Conservation (phyloP, 1,140 invertebrate genomes). For the Drosophila teissieri region DNA sequence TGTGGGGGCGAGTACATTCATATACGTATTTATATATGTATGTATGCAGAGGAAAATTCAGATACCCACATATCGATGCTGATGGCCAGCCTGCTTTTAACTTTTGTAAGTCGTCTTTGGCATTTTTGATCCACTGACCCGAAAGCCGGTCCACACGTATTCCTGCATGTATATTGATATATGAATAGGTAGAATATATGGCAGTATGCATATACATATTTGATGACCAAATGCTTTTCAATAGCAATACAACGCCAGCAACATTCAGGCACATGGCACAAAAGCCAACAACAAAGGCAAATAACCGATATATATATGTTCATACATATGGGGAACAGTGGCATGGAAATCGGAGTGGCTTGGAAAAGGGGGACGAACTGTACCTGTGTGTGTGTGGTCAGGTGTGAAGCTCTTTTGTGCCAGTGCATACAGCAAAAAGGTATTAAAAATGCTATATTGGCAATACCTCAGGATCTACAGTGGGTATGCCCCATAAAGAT, state of each 20-base stretch:
- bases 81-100: slow-evolving; percentile 50
- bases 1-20: slow-evolving; percentile 3
- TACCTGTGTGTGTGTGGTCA: slow-evolving; percentile 43
- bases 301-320: slow-evolving; percentile 44
- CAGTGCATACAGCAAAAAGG: slow-evolving; percentile 47
- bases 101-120: slow-evolving; percentile 71
- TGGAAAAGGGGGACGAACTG: slow-evolving; percentile 1
- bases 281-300: slow-evolving; percentile 67
- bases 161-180: slow-evolving; percentile 31
- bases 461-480: slow-evolving; percentile 47
- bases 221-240: slow-evolving; percentile 81
- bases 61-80: slow-evolving; percentile 18
- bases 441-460: slow-evolving; percentile 58
- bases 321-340: not conserved
- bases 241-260: slow-evolving; percentile 54
- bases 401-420: slow-evolving; percentile 59
- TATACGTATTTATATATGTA: not conserved
- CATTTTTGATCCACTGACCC: slow-evolving; percentile 76
- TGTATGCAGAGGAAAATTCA: not conserved
- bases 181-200: slow-evolving; percentile 21
- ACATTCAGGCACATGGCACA: slow-evolving; percentile 37
- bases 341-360: not conserved
- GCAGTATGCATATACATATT: slow-evolving; percentile 59
- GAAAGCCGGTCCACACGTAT: slow-evolving; percentile 35
- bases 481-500: slow-evolving; percentile 5